Percentiles rank a stretch among this genome's conserved stretches.
phyloP scores from a whole-genome alignment of 2,797 vertebrate species.

The Aplochiton taeniatus region DNA sequence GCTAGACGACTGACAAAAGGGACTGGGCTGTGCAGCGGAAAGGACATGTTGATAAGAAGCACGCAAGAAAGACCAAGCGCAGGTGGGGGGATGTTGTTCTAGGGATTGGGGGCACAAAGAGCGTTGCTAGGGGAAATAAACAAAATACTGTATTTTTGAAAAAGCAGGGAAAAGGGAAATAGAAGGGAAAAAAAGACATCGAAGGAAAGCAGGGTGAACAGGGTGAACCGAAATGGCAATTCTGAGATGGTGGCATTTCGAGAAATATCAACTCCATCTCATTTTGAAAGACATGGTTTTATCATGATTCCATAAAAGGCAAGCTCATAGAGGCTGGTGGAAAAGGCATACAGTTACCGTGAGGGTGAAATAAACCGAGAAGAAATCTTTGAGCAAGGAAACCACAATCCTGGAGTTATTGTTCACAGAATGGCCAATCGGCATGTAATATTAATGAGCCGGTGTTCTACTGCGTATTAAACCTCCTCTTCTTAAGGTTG shows the following conservation, averaged over 20 bases:
- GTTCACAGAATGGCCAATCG: neutral
- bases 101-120: slow-evolving; percentile 29
- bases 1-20: slow-evolving; percentile 53
- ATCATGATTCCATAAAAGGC: slow-evolving; percentile 24
- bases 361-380: neutral
- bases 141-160: slow-evolving; percentile 14
- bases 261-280: slow-evolving; percentile 52
- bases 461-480: neutral
- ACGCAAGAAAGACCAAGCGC: slow-evolving; percentile 28
- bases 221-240: slow-evolving; percentile 53
- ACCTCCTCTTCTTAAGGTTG: neutral
- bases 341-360: neutral
- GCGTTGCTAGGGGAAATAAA: slow-evolving; percentile 30
- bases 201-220: slow-evolving; percentile 20
- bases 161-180: neutral
- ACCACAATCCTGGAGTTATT: neutral
- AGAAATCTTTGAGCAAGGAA: neutral
- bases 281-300: slow-evolving; percentile 46
- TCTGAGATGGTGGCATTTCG: slow-evolving; percentile 70
- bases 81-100: neutral
- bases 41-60: slow-evolving; percentile 48
- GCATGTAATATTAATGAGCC: neutral
- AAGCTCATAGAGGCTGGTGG: slow-evolving; percentile 2
- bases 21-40: slow-evolving; percentile 47
- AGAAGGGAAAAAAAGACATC: neutral